Conservation (phyloP, 2,113 vertebrate species). For the Zootoca vivipara region DNA sequence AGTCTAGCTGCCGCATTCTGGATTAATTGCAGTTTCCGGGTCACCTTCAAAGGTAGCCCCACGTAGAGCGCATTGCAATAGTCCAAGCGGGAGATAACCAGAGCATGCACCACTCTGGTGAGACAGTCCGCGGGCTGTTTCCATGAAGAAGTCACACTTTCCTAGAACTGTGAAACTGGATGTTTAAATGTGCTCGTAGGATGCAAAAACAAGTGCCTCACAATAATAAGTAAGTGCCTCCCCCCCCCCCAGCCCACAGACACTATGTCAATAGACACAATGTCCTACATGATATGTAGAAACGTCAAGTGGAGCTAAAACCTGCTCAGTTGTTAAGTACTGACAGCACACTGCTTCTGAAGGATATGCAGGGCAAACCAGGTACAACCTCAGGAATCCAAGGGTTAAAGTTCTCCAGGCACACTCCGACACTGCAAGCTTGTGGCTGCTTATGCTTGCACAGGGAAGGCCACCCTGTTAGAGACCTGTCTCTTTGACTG, state of each 20-base stretch:
- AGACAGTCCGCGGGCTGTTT: too few species aligned
- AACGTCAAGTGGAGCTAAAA: background rate
- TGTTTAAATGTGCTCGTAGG: background rate
- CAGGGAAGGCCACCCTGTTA: background rate
- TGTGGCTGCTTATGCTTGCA: background rate
- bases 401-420: constrained; percentile 6
- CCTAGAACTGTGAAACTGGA: background rate
- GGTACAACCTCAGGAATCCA: background rate
- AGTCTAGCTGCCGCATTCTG: too few species aligned
- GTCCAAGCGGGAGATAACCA: too few species aligned
- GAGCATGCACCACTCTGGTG: too few species aligned
- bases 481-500: background rate
- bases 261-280: background rate
- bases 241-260: background rate
- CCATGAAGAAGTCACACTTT: background rate
- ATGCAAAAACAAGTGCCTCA: background rate
- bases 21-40: too few species aligned
- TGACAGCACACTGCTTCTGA: background rate
- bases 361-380: background rate
- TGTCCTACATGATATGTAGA: background rate
- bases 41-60: too few species aligned
- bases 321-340: background rate
- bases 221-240: background rate
- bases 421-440: background rate
- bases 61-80: too few species aligned